phyloP scores from a whole-genome alignment of 2,888 invertebrate species.

The Coelinius sp. region DNA sequence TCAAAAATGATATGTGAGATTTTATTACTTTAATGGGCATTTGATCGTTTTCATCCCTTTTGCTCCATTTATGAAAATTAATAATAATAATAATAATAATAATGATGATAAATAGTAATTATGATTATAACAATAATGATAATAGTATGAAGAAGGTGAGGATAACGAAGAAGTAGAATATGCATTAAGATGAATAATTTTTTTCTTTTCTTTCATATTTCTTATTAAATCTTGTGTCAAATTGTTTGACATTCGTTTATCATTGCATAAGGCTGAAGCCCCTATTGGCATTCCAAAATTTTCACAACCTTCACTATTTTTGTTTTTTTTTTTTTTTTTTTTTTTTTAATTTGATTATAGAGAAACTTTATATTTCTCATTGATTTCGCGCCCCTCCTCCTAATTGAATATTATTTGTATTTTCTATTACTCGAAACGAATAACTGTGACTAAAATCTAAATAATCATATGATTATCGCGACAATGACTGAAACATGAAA shows the following conservation, averaged over 20 bases:
- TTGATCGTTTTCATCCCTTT: background rate
- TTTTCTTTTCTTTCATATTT: background rate
- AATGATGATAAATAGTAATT: background rate
- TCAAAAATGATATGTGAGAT: background rate
- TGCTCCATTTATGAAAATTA: background rate
- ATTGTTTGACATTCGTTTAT: background rate
- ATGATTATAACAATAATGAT: background rate
- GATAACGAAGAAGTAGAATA: background rate
- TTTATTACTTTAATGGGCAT: background rate
- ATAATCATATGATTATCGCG: background rate
- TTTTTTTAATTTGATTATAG: background rate
- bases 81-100: background rate
- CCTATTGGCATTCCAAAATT: background rate
- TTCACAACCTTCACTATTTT: background rate
- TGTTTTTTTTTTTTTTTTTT: background rate
- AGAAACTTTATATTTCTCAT: background rate
- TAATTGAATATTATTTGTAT: background rate
- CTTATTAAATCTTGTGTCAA: background rate
- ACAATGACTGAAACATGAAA: background rate
- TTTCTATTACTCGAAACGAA: background rate
- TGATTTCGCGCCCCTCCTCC: no score
- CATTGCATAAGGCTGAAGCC: background rate
- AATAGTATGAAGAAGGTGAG: background rate
- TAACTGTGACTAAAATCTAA: background rate
- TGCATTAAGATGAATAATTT: background rate